Evolutionary conservation across 2,888 invertebrate genomes (phyloP).

Genomic region (Tipula vernalis): DNA sequence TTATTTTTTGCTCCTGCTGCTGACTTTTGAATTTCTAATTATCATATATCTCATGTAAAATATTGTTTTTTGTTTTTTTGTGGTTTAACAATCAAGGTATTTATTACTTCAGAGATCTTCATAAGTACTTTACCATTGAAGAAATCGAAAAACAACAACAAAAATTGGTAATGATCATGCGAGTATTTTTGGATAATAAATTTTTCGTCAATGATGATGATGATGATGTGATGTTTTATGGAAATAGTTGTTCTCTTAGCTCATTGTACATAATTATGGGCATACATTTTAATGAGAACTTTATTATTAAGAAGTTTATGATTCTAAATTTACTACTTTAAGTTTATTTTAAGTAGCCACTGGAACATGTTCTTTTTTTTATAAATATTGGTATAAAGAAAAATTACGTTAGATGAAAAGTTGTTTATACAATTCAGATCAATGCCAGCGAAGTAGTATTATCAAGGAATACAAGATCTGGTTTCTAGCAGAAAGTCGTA

Average conservation of each 20-base stretch:
- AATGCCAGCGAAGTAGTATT: too few relatives aligned
- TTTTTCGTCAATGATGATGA: neutral
- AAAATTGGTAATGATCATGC: neutral
- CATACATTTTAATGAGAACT: neutral
- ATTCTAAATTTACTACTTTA: neutral
- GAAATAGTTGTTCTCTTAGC: neutral
- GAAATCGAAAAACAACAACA: neutral
- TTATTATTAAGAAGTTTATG: neutral
- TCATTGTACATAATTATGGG: neutral
- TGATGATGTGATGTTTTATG: neutral
- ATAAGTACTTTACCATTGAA: neutral
- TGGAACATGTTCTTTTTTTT: neutral
- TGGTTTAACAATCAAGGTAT: neutral
- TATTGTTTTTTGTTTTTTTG: neutral
- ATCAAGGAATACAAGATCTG: too few relatives aligned
- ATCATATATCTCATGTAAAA: neutral
- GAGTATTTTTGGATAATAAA: neutral
- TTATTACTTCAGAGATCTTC: neutral
- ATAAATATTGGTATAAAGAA: too few relatives aligned
- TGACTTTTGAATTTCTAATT: neutral
- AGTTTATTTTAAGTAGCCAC: neutral
- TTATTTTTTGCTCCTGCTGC: neutral
- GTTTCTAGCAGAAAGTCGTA: too few relatives aligned
- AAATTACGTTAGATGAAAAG: too few relatives aligned
- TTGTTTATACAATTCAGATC: too few relatives aligned